phyloP scores from a whole-genome alignment of 2,888 invertebrate genomes.

The Sepioteuthis lessoniana region DNA sequence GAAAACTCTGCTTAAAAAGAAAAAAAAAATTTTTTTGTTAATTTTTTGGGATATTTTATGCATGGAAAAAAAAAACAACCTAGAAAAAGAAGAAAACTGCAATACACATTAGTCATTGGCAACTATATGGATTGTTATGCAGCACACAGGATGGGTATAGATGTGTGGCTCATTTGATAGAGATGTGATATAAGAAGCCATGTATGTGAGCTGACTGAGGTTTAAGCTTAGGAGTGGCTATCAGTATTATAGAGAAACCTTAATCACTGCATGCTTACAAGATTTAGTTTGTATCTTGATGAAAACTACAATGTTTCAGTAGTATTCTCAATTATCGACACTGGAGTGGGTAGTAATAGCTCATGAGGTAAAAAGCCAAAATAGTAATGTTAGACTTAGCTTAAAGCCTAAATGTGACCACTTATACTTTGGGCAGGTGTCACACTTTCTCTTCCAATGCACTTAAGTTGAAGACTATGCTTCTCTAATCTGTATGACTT shows the following conservation, averaged over 20 bases:
- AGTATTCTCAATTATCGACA: no score
- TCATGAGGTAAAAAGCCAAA: not conserved
- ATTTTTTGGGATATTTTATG: no score
- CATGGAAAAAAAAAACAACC: no score
- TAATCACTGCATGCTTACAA: not conserved
- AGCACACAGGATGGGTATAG: no score
- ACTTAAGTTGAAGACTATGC: not conserved
- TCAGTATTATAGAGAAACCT: not conserved
- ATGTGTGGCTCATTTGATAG: not conserved
- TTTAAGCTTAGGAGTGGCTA: not conserved
- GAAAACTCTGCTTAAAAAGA: no score
- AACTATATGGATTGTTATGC: no score
- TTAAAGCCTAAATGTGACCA: not conserved
- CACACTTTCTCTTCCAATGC: not conserved
- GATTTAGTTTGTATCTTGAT: not conserved
- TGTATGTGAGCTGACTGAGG: not conserved
- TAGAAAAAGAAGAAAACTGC: no score
- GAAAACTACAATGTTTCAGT: no score
- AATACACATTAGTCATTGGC: no score
- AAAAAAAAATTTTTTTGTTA: no score
- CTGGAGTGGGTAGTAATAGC: not conserved
- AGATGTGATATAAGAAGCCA: no score
- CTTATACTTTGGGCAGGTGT: not conserved
- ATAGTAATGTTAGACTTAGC: slow-evolving; percentile 33
- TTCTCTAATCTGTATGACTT: not conserved